Base-by-base conservation (phyloP, 92 coral and sea anemone species). In the Palythoa caribaeorum region DNA sequence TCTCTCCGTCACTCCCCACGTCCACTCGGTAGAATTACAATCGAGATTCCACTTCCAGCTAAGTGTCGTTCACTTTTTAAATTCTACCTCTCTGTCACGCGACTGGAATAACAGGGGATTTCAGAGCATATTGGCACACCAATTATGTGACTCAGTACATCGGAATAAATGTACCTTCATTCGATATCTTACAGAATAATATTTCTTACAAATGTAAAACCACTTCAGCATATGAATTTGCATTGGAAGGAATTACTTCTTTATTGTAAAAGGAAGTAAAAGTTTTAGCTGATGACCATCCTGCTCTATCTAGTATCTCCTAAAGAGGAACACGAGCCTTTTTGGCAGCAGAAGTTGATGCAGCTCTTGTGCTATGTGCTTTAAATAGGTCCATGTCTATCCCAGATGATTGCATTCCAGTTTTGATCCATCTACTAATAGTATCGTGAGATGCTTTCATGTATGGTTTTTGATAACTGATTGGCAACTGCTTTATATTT, bases 381-480 rank as follows among this genome's bases (percentile, higher is more conserved):
- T 62, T 62, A 17, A 1, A 62, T 63, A 13, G 12, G 16, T 63
- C 75, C 79, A 2, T 2, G 16, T 8, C 70, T 63, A 63, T 63
- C n/a, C 70, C 59, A 53, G 1, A 7, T 7, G 1, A 53, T 13
- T 28, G 28, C 28, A 28, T 28, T 28, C 0, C 28, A 28, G 28
- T 28, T 28, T 28, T 28, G 28, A 28, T 28, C 28, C 28, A 28
- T 28, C 28, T 28, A 28, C 28, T 0, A 28, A 28, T 28, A 28
- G 28, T 28, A 28, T 28, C 28, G 28, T 0, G 0, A 28, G 28
- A 0, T 28, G 0, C 0, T 28, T 28, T 28, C 28, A 0, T 62
- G 71, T 83, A 84, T 70, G 81, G 88, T 40, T 47, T 73, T 48
- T 38, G n/a, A 73, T 16, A 89, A 60, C 89, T 89, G 35, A 83